Evolutionary conservation across 2,113 vertebrate genomes (phyloP), one percentile per base, ranked within the genome.

Genomic region (Entosphenus tridentatus): DNA sequence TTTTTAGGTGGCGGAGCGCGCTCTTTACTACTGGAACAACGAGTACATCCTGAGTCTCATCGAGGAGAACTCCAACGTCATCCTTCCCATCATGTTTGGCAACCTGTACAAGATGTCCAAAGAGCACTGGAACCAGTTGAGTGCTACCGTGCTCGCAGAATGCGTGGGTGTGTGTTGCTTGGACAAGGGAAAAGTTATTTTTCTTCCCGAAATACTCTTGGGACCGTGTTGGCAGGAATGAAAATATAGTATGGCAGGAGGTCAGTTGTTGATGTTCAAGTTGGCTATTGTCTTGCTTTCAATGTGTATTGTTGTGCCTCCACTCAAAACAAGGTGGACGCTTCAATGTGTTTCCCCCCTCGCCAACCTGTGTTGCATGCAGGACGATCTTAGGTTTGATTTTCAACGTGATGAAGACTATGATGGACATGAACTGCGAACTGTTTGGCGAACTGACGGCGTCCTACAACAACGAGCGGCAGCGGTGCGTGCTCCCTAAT

Each of bases 1-100:
- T 18, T 10, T 18, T 75, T 80, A 97, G 93, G 91, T 98, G 73
- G 92, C 92, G 70, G 93, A 98, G 77, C 82, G 93, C 73, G 87
- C 93, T 67, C 76, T 98, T 71, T 98, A 96, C 78, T 97, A 88
- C 78, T 98, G 93, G 91, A 97, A 98, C 75, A 98, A 98, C 3
- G 93, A 98, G 75, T 98, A 97, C 76, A 98, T 98, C 72, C 84
- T 98, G 76, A 96, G 92, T 78, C 82, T 98, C 77, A 95, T 98
- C 59, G 93, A 98, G 75, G 92, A 98, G 74, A 97, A 98, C 77
- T 90, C 93, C 68, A 86, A 92, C 75, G 89, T 83, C 78, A 77
- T 98, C 75, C 82, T 98, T 67, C 93, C 93, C 73, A 87, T 96
- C 77, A 96, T 98, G 92, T 98, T 98, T 75, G 84, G 84, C 71